Evolutionary conservation across 1,140 invertebrate genomes (phyloP).

Genomic region (Gryon sp.): DNA sequence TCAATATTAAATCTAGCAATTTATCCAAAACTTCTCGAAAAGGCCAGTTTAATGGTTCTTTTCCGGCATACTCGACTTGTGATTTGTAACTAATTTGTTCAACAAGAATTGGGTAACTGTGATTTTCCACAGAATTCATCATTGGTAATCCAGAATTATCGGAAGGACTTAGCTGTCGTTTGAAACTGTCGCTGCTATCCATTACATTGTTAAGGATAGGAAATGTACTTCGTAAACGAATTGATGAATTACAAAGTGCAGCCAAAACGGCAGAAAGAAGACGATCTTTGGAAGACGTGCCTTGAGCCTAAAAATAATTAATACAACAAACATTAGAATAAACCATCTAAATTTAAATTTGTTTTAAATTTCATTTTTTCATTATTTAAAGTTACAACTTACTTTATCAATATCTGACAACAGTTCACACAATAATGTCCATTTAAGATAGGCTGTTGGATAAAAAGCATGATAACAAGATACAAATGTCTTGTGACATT

Average conservation of each 20-base stretch:
- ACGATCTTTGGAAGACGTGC: constrained; percentile 81
- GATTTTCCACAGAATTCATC: constrained; percentile 85
- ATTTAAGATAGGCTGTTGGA: constrained; percentile 94
- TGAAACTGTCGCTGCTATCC: constrained; percentile 79
- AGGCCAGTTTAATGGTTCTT: constrained; percentile 82
- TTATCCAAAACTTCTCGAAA: constrained; percentile 91
- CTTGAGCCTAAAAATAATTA: constrained; percentile 75
- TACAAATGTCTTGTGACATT: constrained; percentile 94
- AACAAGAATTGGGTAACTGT: constrained; percentile 89
- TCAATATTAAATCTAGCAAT: constrained; percentile 89
- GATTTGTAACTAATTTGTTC: constrained; percentile 89
- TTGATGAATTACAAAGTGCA: constrained; percentile 88
- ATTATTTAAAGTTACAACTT: constrained; percentile 70
- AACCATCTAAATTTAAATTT: not conserved
- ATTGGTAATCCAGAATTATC: constrained; percentile 86
- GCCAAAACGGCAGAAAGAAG: constrained; percentile 90
- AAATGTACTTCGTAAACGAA: constrained; percentile 88
- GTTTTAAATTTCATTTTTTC: not conserved
- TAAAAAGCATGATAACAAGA: constrained; percentile 97
- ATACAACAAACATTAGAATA: no score
- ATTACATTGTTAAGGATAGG: constrained; percentile 83
- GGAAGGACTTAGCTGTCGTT: constrained; percentile 83
- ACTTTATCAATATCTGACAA: constrained; percentile 89
- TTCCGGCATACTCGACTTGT: constrained; percentile 73
- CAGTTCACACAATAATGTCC: constrained; percentile 94